Evolutionary conservation across 2,888 invertebrate species (phyloP).

Genomic region (Acronicta psi): DNA sequence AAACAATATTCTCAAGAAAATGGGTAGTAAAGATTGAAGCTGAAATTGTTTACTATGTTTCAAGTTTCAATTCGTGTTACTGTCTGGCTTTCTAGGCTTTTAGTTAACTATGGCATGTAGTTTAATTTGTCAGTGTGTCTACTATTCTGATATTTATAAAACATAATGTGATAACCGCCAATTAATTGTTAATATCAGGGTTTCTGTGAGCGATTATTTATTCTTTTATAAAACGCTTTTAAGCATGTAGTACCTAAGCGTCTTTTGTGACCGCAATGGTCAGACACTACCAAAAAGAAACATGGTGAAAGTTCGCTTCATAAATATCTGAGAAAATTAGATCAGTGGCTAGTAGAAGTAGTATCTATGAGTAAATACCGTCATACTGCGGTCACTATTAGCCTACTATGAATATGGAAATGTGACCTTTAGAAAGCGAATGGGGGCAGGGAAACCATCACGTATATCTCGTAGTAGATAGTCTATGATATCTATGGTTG

Average conservation of each 20-base stretch:
- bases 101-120: background rate
- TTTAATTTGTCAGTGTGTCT: background rate
- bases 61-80: background rate
- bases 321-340: background rate
- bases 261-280: too few relatives aligned
- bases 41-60: background rate
- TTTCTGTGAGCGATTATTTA: background rate
- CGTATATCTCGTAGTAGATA: background rate
- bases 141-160: background rate
- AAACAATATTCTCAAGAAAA: background rate
- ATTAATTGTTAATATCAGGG: background rate
- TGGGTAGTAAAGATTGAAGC: background rate
- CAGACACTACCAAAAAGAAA: too few relatives aligned
- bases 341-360: slow-evolving; percentile 9
- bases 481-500: background rate
- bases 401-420: slow-evolving; percentile 31
- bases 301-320: too few relatives aligned
- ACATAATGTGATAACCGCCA: background rate
- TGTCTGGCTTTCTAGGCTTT: background rate
- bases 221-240: too few relatives aligned
- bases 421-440: slow-evolving; percentile 7
- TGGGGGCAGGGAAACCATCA: background rate
- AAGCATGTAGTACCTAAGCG: too few relatives aligned
- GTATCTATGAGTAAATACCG: background rate
- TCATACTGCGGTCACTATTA: slow-evolving; percentile 7